Conservation (phyloP, 2,113 vertebrate species). For the Uropsilus gracilis region DNA sequence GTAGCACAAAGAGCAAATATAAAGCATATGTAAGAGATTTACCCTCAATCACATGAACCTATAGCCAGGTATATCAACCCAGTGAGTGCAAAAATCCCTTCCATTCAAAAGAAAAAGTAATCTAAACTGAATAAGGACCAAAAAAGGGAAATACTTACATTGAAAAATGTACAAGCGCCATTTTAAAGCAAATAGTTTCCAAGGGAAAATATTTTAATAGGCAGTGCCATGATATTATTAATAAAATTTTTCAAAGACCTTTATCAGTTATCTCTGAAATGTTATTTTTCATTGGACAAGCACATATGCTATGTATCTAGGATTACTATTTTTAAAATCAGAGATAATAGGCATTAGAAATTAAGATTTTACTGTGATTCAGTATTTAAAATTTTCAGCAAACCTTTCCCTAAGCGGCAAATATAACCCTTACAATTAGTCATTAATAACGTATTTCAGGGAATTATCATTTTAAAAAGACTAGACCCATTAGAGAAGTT, state of each 20-base stretch:
- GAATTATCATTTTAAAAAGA: not conserved
- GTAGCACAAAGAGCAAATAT: not conserved
- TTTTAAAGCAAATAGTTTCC: constrained; percentile 46
- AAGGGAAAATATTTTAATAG: not conserved
- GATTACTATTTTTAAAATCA: constrained; percentile 17
- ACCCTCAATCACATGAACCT: not conserved
- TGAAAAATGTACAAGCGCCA: not conserved
- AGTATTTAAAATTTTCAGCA: constrained; percentile 14
- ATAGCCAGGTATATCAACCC: not conserved
- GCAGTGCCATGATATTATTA: not conserved
- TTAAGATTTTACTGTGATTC: not conserved
- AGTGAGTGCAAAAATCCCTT: constrained; percentile 2
- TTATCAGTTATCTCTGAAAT: not conserved
- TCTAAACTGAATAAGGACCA: not conserved
- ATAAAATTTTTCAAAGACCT: not conserved
- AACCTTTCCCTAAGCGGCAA: not conserved
- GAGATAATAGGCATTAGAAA: not conserved
- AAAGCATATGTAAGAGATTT: not conserved
- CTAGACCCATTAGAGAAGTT: not conserved
- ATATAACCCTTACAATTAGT: not conserved
- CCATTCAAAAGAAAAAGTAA: constrained; percentile 8
- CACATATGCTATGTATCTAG: not conserved
- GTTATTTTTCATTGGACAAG: constrained; percentile 5
- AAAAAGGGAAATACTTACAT: not conserved
- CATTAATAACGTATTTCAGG: not conserved